Evolutionary conservation across 2,797 vertebrate genomes (phyloP).

Genomic region (Pantherophis vulpinus): DNA sequence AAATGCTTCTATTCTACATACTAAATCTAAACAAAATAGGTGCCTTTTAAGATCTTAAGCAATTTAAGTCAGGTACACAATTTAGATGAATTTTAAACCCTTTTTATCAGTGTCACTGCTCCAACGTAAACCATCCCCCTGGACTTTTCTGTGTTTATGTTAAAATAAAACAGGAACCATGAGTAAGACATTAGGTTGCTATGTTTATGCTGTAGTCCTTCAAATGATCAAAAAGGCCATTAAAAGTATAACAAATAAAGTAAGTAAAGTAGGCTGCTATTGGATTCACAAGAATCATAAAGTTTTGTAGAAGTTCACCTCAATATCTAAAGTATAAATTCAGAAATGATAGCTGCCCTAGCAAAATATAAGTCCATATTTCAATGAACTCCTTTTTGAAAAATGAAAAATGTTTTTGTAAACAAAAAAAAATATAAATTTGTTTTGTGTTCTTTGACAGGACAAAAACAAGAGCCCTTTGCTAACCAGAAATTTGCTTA

Average conservation of each 20-base stretch:
- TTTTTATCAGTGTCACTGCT: neutral
- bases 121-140: neutral
- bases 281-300: neutral
- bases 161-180: neutral
- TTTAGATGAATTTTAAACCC: neutral
- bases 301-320: neutral
- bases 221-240: neutral
- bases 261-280: neutral
- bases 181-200: neutral
- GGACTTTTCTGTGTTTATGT: neutral
- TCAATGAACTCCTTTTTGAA: neutral
- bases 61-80: neutral
- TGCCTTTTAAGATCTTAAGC: neutral
- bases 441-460: neutral
- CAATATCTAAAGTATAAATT: neutral
- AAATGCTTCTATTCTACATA: neutral
- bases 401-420: neutral
- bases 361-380: neutral
- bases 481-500: neutral
- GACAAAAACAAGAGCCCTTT: neutral
- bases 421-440: conserved; percentile 1
- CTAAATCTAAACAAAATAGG: neutral
- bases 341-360: neutral
- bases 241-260: neutral
- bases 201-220: neutral